Percentiles rank a stretch among this genome's conserved stretches.
These are phyloP conservation scores for Leiothrix lutea DNA, from an alignment of 2,113 vertebrate species.

Conservation along the genomic window DNA sequence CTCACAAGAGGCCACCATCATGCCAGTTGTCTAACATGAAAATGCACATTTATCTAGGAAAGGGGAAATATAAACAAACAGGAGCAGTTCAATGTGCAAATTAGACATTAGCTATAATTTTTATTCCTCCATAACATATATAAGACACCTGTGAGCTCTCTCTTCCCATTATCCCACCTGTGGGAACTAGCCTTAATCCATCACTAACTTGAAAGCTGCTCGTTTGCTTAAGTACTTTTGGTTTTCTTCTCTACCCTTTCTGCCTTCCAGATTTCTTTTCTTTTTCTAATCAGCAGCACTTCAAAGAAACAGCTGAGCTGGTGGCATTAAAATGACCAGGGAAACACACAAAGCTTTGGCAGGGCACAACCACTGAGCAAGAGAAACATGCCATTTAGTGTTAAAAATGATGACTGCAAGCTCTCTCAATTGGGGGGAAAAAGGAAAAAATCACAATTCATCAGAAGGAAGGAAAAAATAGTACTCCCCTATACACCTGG, in stretches of 20 bases:
- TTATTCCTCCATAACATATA: background rate
- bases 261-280: slow-evolving; percentile 36
- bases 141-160: background rate
- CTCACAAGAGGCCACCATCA: background rate
- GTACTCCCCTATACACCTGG: background rate
- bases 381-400: slow-evolving; percentile 1
- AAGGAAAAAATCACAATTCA: background rate
- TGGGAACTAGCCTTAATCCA: background rate
- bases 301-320: slow-evolving; percentile 41
- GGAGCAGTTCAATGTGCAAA: background rate
- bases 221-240: background rate
- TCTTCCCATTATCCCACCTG: background rate
- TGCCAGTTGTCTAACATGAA: background rate
- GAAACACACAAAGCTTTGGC: slow-evolving; percentile 31
- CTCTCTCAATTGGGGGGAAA: background rate
- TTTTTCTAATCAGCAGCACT: background rate
- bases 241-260: background rate
- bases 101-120: background rate
- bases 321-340: slow-evolving; percentile 45
- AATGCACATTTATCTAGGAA: background rate
- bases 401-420: slow-evolving; percentile 29
- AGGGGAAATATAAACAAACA: background rate
- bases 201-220: background rate
- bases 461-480: background rate
- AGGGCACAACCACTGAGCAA: slow-evolving; percentile 6